A percentile compares a stretch with the other conserved stretches of the same genome.
phyloP scores from a whole-genome alignment of 2,113 vertebrate genomes.

The Chelonoidis abingdonii region DNA sequence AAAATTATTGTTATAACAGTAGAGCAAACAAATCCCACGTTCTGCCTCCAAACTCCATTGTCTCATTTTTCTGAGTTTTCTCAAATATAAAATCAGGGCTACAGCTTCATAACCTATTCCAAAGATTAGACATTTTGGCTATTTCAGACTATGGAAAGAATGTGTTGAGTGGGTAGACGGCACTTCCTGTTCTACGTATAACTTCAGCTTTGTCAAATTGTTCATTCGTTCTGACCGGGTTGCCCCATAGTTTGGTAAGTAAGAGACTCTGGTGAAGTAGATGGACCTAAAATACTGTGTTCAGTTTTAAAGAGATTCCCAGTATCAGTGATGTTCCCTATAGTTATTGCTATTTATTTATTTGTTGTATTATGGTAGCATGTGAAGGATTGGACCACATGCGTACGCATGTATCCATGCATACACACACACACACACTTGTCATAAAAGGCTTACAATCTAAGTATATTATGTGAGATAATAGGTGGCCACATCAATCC shows the following conservation, averaged over 20 bases:
- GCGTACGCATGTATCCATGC: accelerated
- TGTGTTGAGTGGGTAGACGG: background rate
- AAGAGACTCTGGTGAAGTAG: background rate
- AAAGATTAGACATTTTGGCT: background rate
- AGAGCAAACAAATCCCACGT: background rate
- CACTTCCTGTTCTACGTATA: background rate
- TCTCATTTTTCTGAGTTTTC: background rate
- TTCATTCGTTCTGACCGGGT: background rate
- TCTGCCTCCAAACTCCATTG: background rate
- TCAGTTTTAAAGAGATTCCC: background rate
- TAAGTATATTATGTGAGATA: background rate
- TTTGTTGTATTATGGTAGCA: background rate
- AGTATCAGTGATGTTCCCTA: background rate
- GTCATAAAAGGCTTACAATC: background rate
- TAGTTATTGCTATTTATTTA: background rate
- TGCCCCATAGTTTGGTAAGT: background rate
- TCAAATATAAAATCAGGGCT: background rate
- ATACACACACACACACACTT: background rate
- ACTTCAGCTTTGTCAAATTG: background rate
- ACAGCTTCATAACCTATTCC: background rate
- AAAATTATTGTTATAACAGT: background rate
- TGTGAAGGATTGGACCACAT: background rate
- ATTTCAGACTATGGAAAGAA: background rate
- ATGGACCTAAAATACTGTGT: background rate
- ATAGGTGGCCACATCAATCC: background rate